Percentiles rank a stretch among this genome's conserved stretches.
phyloP scores from a whole-genome alignment of 1,140 invertebrate species.

The Caerostris darwini region DNA sequence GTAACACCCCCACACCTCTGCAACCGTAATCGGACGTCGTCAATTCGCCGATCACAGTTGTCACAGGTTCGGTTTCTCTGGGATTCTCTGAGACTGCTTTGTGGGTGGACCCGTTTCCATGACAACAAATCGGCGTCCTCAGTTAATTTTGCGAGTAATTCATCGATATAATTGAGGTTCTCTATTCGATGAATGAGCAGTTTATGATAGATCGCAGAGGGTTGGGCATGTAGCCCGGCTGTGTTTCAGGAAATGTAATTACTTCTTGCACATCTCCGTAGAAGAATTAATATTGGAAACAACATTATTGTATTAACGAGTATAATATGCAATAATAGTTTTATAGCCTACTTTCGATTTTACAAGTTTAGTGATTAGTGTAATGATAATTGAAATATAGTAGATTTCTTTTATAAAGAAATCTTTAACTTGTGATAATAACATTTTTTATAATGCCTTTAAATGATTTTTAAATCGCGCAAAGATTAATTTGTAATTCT shows the following conservation, averaged over 20 bases:
- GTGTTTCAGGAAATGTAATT: slow-evolving; percentile 3
- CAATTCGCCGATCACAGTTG: not conserved
- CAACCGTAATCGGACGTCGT: not conserved
- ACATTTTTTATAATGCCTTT: too few relatives aligned
- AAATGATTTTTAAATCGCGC: too few relatives aligned
- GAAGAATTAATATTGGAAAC: not conserved
- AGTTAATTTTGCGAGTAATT: slow-evolving; percentile 4
- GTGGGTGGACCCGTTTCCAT: not conserved
- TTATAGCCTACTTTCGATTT: too few relatives aligned
- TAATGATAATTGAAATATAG: too few relatives aligned
- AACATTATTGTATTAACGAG: too few relatives aligned
- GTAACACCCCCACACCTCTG: too few relatives aligned
- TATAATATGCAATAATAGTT: too few relatives aligned
- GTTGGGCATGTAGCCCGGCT: not conserved
- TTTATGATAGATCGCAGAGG: not conserved
- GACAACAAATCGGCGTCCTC: not conserved
- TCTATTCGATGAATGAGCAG: slow-evolving; percentile 27
- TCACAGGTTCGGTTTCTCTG: not conserved
- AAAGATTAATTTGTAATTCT: too few relatives aligned
- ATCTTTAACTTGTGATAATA: too few relatives aligned
- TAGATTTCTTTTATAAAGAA: too few relatives aligned
- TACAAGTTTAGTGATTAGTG: too few relatives aligned
- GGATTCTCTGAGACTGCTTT: not conserved
- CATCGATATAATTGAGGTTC: not conserved
- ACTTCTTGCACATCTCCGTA: not conserved